Base-by-base conservation (phyloP, 2,113 vertebrate species). In the Pungitius pungitius region DNA sequence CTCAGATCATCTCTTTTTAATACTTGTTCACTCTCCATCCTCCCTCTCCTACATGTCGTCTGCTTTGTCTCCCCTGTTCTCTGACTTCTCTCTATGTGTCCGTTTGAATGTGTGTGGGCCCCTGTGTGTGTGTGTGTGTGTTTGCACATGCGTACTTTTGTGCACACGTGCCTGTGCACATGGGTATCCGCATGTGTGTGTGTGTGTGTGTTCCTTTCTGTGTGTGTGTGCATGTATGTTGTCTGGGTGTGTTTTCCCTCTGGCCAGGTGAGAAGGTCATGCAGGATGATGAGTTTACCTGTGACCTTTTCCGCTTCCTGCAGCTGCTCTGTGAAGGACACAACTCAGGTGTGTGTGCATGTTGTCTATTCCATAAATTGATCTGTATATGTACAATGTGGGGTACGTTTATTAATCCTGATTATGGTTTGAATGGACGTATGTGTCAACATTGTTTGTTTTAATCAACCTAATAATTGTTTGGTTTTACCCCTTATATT, bases 271-370 rank as follows among this genome's bases (percentile, higher is more conserved):
- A 99, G 86, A 99, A 99, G 84, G 97, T 98, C 86, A 96, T 99
- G 92, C 97, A 96, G 89, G 96, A 97, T 64, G 96, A 97, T 54
- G 96, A 98, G 85, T 98, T 99, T 82, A 98, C 96, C 76, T 97
- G 96, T 92, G 97, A 98, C 91, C 96, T 98, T 88, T 98, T 98
- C 93, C 96, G 96, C 78, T 98, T 98, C 93, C 95, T 98, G 62
- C 96, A 98, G 3, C 93, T 98, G 83, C 96, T 98, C 5, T 98
- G 96, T 88, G 97, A 98, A 93, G 97, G 97, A 78, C 97, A 98
- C 90, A 98, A 94, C 83, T 97, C 97, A 94, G 97, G 97, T 98
- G 85, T 82, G 85, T 82, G 82, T 68, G 49, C 8, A 9, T 6
- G 10, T 22, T 56, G 6, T 64, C 11, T 37, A 10, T 26, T 24